These are phyloP conservation scores for Drosophila arawakana DNA, from an alignment of 1,140 invertebrate genomes.

Conservation along the genomic window DNA sequence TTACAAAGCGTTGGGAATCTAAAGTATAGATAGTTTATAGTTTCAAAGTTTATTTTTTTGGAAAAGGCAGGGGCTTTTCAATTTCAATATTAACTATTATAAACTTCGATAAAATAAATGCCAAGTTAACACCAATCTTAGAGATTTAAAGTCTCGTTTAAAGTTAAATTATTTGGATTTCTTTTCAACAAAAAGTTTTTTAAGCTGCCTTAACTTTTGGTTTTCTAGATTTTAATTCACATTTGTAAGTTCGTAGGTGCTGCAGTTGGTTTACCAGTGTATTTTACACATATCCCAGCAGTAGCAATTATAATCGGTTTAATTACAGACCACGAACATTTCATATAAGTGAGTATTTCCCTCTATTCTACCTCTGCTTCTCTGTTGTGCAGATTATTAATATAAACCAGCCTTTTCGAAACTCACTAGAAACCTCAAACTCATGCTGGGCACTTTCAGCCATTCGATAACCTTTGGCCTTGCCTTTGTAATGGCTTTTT, in stretches of 20 bases:
- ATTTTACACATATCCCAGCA: slow-evolving; percentile 24
- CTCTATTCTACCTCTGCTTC: not conserved
- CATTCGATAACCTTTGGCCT: slow-evolving; percentile 66
- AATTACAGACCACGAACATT: slow-evolving; percentile 56
- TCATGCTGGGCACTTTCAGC: slow-evolving; percentile 19
- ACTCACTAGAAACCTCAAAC: slow-evolving; percentile 11
- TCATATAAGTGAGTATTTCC: slow-evolving; percentile 59
- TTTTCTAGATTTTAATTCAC: slow-evolving; percentile 10
- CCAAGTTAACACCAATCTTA: not conserved
- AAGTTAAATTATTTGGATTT: not conserved
- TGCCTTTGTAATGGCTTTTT: slow-evolving; percentile 53
- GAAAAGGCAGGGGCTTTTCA: not conserved
- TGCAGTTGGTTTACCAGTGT: slow-evolving; percentile 18
- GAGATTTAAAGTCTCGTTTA: no score
- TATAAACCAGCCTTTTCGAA: slow-evolving; percentile 38
- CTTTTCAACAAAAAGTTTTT: not conserved
- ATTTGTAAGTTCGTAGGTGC: no score
- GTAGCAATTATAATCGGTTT: slow-evolving; percentile 70
- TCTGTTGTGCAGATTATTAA: slow-evolving; percentile 38
- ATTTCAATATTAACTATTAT: not conserved
- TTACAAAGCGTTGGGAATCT: not conserved
- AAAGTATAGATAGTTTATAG: not conserved
- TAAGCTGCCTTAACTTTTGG: no score
- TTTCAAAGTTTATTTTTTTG: not conserved
- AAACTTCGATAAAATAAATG: not conserved